phyloP scores from a whole-genome alignment of 1,140 invertebrate species.

The Hirudo medicinalis region DNA sequence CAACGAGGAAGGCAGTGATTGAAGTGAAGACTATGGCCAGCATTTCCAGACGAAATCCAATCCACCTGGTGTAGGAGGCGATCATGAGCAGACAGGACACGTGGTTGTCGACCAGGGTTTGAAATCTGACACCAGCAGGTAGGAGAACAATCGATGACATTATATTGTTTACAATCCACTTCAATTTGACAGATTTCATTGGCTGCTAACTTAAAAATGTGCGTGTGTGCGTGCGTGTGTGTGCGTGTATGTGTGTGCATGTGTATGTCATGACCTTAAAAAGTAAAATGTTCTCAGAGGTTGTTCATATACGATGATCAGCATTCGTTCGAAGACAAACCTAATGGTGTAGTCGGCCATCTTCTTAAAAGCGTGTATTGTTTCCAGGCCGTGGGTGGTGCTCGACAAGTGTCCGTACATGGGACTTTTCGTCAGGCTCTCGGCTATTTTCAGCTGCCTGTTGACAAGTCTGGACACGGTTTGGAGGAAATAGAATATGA shows the following conservation, averaged over 20 bases:
- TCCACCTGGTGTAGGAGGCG: conserved; percentile 4
- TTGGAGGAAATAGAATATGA: conserved; percentile 12
- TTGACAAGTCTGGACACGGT: not conserved
- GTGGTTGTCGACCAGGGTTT: conserved; percentile 7
- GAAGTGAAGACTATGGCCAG: conserved; percentile 2
- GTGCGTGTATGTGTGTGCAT: no score
- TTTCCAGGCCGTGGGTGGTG: conserved; percentile 43
- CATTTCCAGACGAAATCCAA: not conserved
- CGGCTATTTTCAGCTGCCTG: conserved; percentile 78
- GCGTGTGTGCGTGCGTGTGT: no score
- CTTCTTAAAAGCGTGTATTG: conserved; percentile 26
- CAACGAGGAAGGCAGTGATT: conserved; percentile 5
- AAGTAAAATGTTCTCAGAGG: no score
- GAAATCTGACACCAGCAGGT: not conserved
- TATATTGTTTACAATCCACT: not conserved
- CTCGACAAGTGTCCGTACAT: conserved; percentile 96
- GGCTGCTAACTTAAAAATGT: no score
- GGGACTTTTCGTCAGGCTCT: conserved; percentile 85
- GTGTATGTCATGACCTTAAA: no score
- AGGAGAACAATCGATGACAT: not conserved
- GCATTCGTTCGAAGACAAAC: not conserved
- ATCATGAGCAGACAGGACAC: not conserved
- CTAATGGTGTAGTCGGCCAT: not conserved
- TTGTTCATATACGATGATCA: no score
- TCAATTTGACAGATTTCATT: no score